Percentiles rank a stretch among this genome's conserved stretches.
These are phyloP conservation scores for Urocolius indicus DNA, from an alignment of 2,113 vertebrate species.

Conservation along the genomic window DNA sequence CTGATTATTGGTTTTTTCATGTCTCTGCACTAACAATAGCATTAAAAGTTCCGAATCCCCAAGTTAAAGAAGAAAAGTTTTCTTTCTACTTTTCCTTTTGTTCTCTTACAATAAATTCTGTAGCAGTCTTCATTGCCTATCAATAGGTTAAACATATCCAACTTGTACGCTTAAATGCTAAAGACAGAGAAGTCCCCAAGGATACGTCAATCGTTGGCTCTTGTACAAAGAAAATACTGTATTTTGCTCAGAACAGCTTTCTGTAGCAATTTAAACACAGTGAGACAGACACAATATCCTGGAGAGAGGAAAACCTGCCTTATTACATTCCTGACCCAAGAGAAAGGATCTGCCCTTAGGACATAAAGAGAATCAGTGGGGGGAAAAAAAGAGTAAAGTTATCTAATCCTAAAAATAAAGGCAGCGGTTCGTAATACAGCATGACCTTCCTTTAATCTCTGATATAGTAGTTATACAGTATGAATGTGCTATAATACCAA, in stretches of 20 bases:
- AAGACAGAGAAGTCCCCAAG: conserved; percentile 77
- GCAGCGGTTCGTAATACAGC: conserved; percentile 66
- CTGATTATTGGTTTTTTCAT: background rate
- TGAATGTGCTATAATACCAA: conserved; percentile 45
- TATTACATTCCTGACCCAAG: conserved; percentile 89
- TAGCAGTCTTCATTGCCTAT: conserved; percentile 31
- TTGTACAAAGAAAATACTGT: conserved; percentile 85
- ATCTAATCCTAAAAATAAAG: conserved; percentile 79
- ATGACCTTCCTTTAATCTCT: conserved; percentile 73
- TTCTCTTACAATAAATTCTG: conserved; percentile 32
- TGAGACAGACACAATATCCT: conserved; percentile 91
- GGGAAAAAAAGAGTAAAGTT: conserved; percentile 40
- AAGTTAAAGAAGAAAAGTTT: background rate
- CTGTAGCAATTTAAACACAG: conserved; percentile 85
- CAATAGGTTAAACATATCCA: conserved; percentile 73
- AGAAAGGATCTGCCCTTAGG: conserved; percentile 79
- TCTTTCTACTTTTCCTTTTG: background rate
- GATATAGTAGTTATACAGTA: conserved; percentile 52
- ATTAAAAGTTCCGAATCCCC: background rate
- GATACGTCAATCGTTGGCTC: conserved; percentile 84
- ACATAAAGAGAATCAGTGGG: conserved; percentile 67
- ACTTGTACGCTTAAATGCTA: conserved; percentile 73
- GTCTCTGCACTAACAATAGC: conserved; percentile 6
- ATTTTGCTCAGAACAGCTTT: conserved; percentile 84
- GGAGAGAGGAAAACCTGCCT: conserved; percentile 83